A percentile compares a stretch with the other conserved stretches of the same genome.
Evolutionary conservation across 2,888 invertebrate species (phyloP).

Genomic region (Orthosia incerta): DNA sequence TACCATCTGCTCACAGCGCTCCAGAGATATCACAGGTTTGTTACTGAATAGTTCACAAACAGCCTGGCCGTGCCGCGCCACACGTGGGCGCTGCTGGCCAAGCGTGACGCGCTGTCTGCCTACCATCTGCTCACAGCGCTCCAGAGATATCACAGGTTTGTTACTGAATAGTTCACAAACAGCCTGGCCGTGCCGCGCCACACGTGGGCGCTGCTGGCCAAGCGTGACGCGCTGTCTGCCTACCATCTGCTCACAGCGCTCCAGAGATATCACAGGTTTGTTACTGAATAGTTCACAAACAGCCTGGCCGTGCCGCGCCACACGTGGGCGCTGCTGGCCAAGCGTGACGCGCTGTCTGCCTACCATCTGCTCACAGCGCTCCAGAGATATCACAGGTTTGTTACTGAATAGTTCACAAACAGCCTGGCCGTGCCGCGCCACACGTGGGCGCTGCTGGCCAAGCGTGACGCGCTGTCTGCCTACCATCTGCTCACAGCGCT

Average conservation of each 20-base stretch:
- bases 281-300: constrained; percentile 75
- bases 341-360: too few species aligned
- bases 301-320: constrained; percentile 95
- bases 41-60: constrained; percentile 75
- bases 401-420: too few species aligned
- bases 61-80: constrained; percentile 95
- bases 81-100: constrained; percentile 91
- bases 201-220: constrained; percentile 91
- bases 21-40: constrained; percentile 79
- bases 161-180: constrained; percentile 75
- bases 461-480: too few species aligned
- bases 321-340: constrained; percentile 80
- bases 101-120: too few species aligned
- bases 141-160: constrained; percentile 79
- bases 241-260: constrained; percentile 91
- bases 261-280: constrained; percentile 79
- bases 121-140: constrained; percentile 91
- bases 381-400: constrained; percentile 92
- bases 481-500: constrained; percentile 91
- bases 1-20: constrained; percentile 91
- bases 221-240: too few species aligned
- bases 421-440: constrained; percentile 95
- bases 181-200: constrained; percentile 95
- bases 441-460: constrained; percentile 80
- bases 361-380: constrained; percentile 91